These are phyloP conservation scores for Alces alces DNA, from an alignment of 2,113 vertebrate species.

Conservation along the genomic window DNA sequence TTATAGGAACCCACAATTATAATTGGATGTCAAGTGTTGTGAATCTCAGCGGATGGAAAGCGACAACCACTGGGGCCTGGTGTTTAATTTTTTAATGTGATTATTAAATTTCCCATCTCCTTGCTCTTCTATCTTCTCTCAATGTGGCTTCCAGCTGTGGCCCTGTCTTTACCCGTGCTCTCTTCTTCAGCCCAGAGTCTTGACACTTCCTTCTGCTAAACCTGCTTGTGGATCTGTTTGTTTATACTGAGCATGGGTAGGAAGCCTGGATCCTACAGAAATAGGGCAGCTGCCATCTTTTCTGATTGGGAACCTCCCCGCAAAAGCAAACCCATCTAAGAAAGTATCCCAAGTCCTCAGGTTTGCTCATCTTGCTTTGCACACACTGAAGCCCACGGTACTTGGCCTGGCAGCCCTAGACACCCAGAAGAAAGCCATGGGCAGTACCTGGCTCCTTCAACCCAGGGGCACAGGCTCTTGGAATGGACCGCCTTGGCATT, in stretches of 20 bases:
- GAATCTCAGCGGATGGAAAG: constrained; percentile 64
- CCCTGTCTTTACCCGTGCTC: neutral
- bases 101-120: constrained; percentile 60
- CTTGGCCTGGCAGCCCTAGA: neutral
- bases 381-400: neutral
- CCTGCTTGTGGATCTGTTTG: neutral
- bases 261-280: neutral
- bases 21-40: constrained; percentile 75
- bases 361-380: neutral
- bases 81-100: constrained; percentile 68
- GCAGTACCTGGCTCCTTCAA: neutral
- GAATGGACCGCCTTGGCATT: neutral
- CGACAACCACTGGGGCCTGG: constrained; percentile 51
- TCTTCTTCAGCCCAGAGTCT: neutral
- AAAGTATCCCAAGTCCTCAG: neutral
- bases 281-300: neutral
- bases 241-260: neutral
- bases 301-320: neutral
- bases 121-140: constrained; percentile 13
- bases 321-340: neutral
- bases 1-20: constrained; percentile 61
- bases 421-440: neutral
- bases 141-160: neutral
- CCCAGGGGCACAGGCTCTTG: neutral
- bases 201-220: neutral